phyloP scores from a whole-genome alignment of 1,140 invertebrate genomes.

The Temnothorax nylanderi region DNA sequence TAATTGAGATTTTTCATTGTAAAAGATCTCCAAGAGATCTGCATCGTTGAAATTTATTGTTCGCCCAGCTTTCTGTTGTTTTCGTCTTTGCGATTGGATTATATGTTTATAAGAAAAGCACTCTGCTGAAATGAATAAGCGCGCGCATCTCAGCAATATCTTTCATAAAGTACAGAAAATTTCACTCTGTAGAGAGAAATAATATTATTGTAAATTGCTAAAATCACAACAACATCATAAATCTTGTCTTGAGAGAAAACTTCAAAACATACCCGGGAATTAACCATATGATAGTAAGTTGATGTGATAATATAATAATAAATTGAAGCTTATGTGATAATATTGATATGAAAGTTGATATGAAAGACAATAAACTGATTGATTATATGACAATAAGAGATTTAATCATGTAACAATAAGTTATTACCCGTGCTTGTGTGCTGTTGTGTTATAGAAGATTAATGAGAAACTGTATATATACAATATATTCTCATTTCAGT shows the following conservation, averaged over 20 bases:
- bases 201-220: slow-evolving; percentile 59
- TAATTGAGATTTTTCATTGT: background rate
- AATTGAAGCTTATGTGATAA: background rate
- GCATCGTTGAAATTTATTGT: background rate
- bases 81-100: background rate
- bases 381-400: too few species aligned
- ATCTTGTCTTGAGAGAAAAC: slow-evolving; percentile 56
- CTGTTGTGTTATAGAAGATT: background rate
- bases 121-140: slow-evolving; percentile 15
- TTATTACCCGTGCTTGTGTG: too few species aligned
- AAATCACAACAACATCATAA: slow-evolving; percentile 57
- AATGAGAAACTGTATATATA: background rate
- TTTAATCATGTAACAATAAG: too few species aligned
- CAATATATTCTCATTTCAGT: background rate
- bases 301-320: background rate
- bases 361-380: too few species aligned
- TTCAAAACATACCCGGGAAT: slow-evolving; percentile 34
- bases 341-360: slow-evolving; percentile 40
- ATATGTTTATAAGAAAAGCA: background rate
- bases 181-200: slow-evolving; percentile 45
- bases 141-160: slow-evolving; percentile 34
- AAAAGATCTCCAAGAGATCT: background rate
- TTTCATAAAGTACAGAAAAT: slow-evolving; percentile 52
- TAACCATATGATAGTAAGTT: slow-evolving; percentile 63
- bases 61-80: background rate